Base-by-base conservation (phyloP, 2,888 invertebrate genomes). In the Monoplex corrugatus region DNA sequence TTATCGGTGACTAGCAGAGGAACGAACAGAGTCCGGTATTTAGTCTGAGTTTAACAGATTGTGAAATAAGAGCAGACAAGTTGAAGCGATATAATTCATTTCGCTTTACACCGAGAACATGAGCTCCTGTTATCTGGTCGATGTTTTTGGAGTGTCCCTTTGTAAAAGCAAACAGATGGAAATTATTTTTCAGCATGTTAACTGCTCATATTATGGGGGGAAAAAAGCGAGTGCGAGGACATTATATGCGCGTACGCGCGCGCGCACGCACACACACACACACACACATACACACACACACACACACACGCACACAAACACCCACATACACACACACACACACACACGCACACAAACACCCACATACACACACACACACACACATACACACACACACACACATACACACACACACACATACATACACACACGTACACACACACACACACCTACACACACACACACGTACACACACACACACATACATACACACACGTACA, bases 241-340 rank as follows among this genome's bases (percentile, higher is more conserved):
- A 57, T 23, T 57, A 13, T 57, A 16, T 57, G 57, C 57, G 57
- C 57, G 13, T 35, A 44, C 44, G 28, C 80, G 10, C 80, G 19
- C 80, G 0, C 23, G 40, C 32, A 38, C 78, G n/a, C 16, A 19
- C 80, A 16, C 80, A 82, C 16, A 32, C 80, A 82, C 80, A 32
- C 40, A 44, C 80, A 32, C 80, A n/a, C 82, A 38, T 44, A n/a
- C 82, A 44, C 82, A 44, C 80, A 23, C 80, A 23, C 80, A 23
- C 80, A n/a, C 82, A 45, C 82, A 45, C 82, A 28, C 82, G n/a
- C 50, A 8, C 50, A 40, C 75, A 35, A 16, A 40, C 75, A 35
- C 75, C 10, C 75, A 38, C 75, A 75, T 19, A 75, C 75, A 40
- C 35, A 75, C 75, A 75, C 75, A 75, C 75, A 75, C 75, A 75